These are phyloP conservation scores for Steinernema khuongi DNA, from an alignment of 1,140 invertebrate species.

Conservation along the genomic window DNA sequence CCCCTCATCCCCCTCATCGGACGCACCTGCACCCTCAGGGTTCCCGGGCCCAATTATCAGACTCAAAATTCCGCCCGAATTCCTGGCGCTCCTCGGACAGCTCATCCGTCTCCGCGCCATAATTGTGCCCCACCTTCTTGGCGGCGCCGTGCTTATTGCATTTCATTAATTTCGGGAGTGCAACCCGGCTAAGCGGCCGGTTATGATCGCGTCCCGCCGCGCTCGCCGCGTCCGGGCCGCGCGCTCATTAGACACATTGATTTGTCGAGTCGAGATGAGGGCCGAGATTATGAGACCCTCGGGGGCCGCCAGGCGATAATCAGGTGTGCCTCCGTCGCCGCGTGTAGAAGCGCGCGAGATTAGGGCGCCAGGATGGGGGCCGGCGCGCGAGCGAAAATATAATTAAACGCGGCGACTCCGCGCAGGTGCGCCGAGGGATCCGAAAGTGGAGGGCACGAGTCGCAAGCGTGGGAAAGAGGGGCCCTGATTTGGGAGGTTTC, in stretches of 20 bases:
- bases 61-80: too few relatives aligned
- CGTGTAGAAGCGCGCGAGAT: neutral
- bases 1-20: too few relatives aligned
- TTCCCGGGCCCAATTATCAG: too few relatives aligned
- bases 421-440: slow-evolving; percentile 5
- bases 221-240: neutral
- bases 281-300: slow-evolving; percentile 8
- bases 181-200: neutral
- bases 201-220: neutral
- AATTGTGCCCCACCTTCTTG: neutral
- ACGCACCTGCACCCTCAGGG: too few relatives aligned
- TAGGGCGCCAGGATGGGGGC: neutral
- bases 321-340: neutral
- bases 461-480: too few relatives aligned
- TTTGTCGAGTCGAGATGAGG: slow-evolving; percentile 16
- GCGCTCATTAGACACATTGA: slow-evolving; percentile 15
- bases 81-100: too few relatives aligned
- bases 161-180: slow-evolving; percentile 12
- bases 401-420: slow-evolving; percentile 10
- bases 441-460: neutral
- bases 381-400: neutral
- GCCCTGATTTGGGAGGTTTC: too few relatives aligned
- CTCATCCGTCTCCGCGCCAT: too few relatives aligned
- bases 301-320: slow-evolving; percentile 13
- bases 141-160: neutral